Percentiles rank a stretch among this genome's conserved stretches.
Conservation (phyloP, 2,888 invertebrate species). For the Eubasilissa splendida region DNA sequence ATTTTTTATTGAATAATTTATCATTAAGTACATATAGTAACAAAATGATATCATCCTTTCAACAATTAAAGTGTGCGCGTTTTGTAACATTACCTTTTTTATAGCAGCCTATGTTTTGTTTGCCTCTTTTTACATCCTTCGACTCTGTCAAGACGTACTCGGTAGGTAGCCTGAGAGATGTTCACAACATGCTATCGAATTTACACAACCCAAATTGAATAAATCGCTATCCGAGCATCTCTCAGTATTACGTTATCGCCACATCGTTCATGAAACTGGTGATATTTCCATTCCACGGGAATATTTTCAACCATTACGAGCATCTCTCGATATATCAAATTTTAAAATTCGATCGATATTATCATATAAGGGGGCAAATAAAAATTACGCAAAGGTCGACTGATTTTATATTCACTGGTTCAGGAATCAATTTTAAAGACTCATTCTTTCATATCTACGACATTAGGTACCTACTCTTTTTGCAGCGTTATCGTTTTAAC, state of each 20-base stretch:
- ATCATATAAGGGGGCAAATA: too few species aligned
- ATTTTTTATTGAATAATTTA: neutral
- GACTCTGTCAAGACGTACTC: neutral
- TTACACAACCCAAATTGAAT: slow-evolving; percentile 40
- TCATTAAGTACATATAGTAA: neutral
- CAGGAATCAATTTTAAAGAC: too few species aligned
- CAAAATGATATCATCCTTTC: too few species aligned
- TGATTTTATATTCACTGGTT: too few species aligned
- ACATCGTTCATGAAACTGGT: slow-evolving; percentile 12
- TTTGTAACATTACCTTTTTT: neutral
- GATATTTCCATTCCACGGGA: too few species aligned
- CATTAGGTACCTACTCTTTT: too few species aligned
- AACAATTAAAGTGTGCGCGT: too few species aligned
- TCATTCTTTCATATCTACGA: too few species aligned
- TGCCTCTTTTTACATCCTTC: neutral
- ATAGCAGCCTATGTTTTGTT: neutral
- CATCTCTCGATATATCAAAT: too few species aligned
- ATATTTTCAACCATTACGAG: too few species aligned
- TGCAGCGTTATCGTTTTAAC: neutral
- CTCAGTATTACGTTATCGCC: slow-evolving; percentile 35
- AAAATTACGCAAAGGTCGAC: too few species aligned
- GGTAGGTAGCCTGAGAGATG: neutral
- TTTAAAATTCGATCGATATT: too few species aligned
- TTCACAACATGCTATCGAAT: slow-evolving; percentile 21
- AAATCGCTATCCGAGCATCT: slow-evolving; percentile 40